These are phyloP conservation scores for Ophion slaviceki DNA, from an alignment of 2,888 invertebrate genomes.

Conservation along the genomic window DNA sequence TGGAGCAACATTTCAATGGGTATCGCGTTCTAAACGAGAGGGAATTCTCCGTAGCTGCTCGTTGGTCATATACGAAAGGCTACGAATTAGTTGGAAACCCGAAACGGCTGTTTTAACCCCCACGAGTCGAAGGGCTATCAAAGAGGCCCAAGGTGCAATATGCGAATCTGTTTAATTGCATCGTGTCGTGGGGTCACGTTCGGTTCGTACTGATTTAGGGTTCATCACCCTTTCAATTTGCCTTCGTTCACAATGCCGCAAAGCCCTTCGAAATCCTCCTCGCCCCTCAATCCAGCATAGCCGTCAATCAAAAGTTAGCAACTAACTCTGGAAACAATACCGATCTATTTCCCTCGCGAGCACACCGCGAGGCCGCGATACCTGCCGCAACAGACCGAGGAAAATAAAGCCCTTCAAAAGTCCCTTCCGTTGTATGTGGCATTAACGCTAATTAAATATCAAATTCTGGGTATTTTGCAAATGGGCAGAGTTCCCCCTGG, in stretches of 20 bases:
- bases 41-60: background rate
- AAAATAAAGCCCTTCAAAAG: slow-evolving; percentile 66
- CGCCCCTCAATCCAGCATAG: background rate
- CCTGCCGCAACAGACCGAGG: background rate
- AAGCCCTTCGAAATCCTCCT: slow-evolving; percentile 26
- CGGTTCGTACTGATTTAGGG: slow-evolving; percentile 23
- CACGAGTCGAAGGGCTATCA: slow-evolving; percentile 12
- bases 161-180: slow-evolving; percentile 41
- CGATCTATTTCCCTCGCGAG: slow-evolving; percentile 49
- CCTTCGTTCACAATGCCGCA: slow-evolving; percentile 40
- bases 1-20: slow-evolving; percentile 63
- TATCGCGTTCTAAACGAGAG: background rate
- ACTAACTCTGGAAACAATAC: slow-evolving; percentile 50
- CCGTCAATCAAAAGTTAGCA: slow-evolving; percentile 53
- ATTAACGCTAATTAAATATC: slow-evolving; percentile 79
- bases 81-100: slow-evolving; percentile 52
- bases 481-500: slow-evolving; percentile 47
- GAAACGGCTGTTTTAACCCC: slow-evolving; percentile 49
- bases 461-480: slow-evolving; percentile 72
- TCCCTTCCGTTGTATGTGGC: slow-evolving; percentile 67
- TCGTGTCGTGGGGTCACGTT: slow-evolving; percentile 44
- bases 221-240: slow-evolving; percentile 5
- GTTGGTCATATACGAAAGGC: slow-evolving; percentile 20
- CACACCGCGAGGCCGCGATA: slow-evolving; percentile 17
- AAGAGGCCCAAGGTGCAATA: slow-evolving; percentile 4